phyloP scores from a whole-genome alignment of 2,113 vertebrate genomes.

The Crotalus tigris region DNA sequence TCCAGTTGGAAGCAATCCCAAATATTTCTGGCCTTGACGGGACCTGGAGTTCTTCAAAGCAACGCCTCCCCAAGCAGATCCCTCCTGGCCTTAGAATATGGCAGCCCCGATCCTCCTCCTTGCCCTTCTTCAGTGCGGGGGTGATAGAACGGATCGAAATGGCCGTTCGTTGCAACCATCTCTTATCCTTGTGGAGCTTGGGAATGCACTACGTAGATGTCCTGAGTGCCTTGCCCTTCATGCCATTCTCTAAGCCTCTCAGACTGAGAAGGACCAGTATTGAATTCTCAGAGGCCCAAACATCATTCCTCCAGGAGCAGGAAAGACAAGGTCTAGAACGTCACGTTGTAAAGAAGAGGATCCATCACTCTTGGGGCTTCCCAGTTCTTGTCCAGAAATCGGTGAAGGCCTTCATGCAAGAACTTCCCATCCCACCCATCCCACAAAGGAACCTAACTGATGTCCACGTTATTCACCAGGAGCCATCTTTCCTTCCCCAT shows the following conservation, averaged over 20 bases:
- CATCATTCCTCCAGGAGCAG: not conserved
- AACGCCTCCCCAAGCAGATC: not conserved
- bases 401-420: not conserved
- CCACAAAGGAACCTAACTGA: fast-evolving
- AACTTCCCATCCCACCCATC: not conserved
- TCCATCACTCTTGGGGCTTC: slow-evolving; percentile 18
- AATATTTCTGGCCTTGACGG: not conserved
- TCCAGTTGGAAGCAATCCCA: not conserved
- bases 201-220: not conserved
- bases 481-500: not conserved
- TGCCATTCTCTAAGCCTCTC: too few species aligned
- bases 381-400: not conserved
- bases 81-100: not conserved
- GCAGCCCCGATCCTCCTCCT: not conserved
- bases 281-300: not conserved
- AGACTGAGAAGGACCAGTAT: not conserved
- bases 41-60: not conserved
- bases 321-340: slow-evolving; percentile 25
- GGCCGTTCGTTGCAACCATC: slow-evolving; percentile 7
- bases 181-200: slow-evolving; percentile 15
- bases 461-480: not conserved
- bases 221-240: not conserved
- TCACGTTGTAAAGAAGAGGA: slow-evolving; percentile 15
- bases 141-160: not conserved
- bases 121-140: not conserved